Percentiles rank a stretch among this genome's conserved stretches.
Evolutionary conservation across 1,140 invertebrate species (phyloP).

Genomic region (Hycleus phaleratus): DNA sequence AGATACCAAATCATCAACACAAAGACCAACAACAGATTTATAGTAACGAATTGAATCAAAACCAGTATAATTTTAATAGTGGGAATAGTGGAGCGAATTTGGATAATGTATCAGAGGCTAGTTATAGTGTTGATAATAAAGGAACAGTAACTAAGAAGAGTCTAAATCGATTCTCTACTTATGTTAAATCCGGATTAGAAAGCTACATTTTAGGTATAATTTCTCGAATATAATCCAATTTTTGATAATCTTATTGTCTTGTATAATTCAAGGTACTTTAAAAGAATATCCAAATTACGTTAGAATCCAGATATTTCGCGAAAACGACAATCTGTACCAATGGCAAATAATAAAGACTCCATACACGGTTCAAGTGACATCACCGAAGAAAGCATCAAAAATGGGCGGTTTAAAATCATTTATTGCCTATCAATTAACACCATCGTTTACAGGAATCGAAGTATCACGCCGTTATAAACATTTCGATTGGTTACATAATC

Average conservation of each 20-base stretch:
- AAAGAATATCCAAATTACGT: constrained; percentile 13
- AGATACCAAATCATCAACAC: constrained; percentile 46
- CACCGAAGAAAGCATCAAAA: constrained; percentile 95
- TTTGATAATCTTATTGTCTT: background rate
- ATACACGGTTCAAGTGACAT: constrained; percentile 81
- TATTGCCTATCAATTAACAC: constrained; percentile 93
- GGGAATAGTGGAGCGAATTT: constrained; percentile 14
- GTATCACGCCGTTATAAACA: constrained; percentile 96
- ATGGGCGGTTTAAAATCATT: constrained; percentile 96
- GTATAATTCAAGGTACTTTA: constrained; percentile 15
- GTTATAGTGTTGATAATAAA: constrained; percentile 43
- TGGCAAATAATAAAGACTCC: constrained; percentile 66
- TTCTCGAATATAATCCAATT: too few species aligned
- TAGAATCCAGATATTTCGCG: constrained; percentile 24
- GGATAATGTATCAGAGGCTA: constrained; percentile 25
- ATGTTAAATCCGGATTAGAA: constrained; percentile 87
- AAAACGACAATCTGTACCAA: constrained; percentile 26
- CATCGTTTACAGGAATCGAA: constrained; percentile 90
- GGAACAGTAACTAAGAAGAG: constrained; percentile 65
- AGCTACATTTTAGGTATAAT: constrained; percentile 76
- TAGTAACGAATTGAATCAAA: constrained; percentile 41
- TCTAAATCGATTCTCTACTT: constrained; percentile 82
- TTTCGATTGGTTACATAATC: constrained; percentile 96
- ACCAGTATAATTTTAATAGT: constrained; percentile 13
- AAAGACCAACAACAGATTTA: constrained; percentile 24